phyloP scores from a whole-genome alignment of 2,797 vertebrate genomes.

The Toxotes lorentzi region DNA sequence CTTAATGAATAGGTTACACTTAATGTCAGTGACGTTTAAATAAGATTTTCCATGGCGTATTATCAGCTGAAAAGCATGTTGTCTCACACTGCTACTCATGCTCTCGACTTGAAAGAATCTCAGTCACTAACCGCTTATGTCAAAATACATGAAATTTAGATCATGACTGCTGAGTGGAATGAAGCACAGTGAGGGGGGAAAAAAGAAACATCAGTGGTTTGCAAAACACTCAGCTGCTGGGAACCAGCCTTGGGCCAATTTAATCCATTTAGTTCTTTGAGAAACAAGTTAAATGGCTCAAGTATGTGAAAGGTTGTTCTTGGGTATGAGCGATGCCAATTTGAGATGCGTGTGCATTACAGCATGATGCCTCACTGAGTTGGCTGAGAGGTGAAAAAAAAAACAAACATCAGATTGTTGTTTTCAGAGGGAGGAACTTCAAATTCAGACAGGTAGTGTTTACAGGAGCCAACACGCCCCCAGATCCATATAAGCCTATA shows the following conservation, averaged over 20 bases:
- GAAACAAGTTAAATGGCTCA: slow-evolving; percentile 55
- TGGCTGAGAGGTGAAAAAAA: slow-evolving; percentile 41
- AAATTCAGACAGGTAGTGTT: slow-evolving; percentile 61
- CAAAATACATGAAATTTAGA: slow-evolving; percentile 54
- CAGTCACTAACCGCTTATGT: slow-evolving; percentile 31
- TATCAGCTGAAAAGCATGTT: slow-evolving; percentile 45
- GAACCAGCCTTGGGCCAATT: slow-evolving; percentile 47
- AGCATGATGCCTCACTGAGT: slow-evolving; percentile 11
- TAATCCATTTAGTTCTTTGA: slow-evolving; percentile 61
- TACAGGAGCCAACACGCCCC: slow-evolving; percentile 27
- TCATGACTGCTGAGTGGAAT: slow-evolving; percentile 31
- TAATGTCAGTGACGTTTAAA: slow-evolving; percentile 42
- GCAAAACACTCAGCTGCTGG: slow-evolving; percentile 47
- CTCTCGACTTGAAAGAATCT: slow-evolving; percentile 43
- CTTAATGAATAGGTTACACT: slow-evolving; percentile 43
- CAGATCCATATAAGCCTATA: slow-evolving; percentile 25
- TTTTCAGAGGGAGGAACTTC: slow-evolving; percentile 38
- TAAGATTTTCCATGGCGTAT: slow-evolving; percentile 26
- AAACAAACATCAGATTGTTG: slow-evolving; percentile 39
- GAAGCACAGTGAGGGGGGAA: not conserved
- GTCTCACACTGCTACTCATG: slow-evolving; percentile 39
- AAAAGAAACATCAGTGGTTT: slow-evolving; percentile 37
- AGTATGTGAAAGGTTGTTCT: slow-evolving; percentile 54
- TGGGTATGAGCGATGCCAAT: slow-evolving; percentile 40
- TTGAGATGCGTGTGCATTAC: slow-evolving; percentile 40